Base-by-base conservation (phyloP, 2,797 vertebrate species). In the Alectoris magna region DNA sequence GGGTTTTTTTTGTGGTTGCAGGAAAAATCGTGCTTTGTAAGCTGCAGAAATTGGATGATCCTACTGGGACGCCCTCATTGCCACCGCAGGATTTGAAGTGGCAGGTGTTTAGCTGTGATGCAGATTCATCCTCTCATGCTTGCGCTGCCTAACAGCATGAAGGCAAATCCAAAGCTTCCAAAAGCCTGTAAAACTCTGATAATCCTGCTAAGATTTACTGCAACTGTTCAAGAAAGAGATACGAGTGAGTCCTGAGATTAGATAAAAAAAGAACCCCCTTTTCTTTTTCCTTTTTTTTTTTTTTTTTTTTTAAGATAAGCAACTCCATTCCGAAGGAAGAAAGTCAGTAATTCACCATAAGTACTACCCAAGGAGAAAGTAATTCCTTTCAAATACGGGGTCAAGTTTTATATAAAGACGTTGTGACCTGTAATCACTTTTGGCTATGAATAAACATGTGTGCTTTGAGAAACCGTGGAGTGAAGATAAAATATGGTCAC, bases 161-260 rank as follows among this genome's bases (percentile, higher is more conserved):
- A 93, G 56, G 87, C 51, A 95, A 91, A 94, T 75, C 93, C 70
- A 86, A 91, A 94, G 89, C 83, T 95, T 92, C 83, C 56, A 68
- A 91, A 94, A 79, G 68, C 87, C 92, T 93, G 77, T 93, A 73
- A 88, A 93, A 92, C 77, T 88, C 93, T 77, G 92, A 94, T 96
- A 96, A 96, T 96, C 85, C 94, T 84, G 34, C 89, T 90, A 93
- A 92, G 93, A 96, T 95, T 91, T 95, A 90, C 85, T 94, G 89
- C 80, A 92, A 19, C 56, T 58, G 74, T 58, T 95, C 73, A 66
- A 87, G 87, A 88, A 92, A 88, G 64, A 95, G 92, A 94, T 91
- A 93, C 1, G 18, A 86, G 56, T 31, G 75, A 90, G 58, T 86
- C 49, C 26, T 86, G 80, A 43, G 70, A 94, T 92, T 84, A 95